Percentiles rank a stretch among this genome's conserved stretches.
phyloP scores from a whole-genome alignment of 2,113 vertebrate species.

The Felis chaus region DNA sequence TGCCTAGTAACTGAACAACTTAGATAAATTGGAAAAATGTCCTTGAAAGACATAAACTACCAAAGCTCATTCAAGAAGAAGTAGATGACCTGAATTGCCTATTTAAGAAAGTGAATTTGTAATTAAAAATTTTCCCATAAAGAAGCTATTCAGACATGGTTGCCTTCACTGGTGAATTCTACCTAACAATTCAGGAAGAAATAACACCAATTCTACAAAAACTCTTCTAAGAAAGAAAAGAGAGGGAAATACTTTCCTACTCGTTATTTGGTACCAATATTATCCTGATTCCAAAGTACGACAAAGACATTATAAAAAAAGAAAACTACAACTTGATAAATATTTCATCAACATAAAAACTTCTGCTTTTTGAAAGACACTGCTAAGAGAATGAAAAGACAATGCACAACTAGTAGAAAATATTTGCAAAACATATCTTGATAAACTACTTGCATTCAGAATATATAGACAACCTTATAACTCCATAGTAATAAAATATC shows the following conservation, averaged over 20 bases:
- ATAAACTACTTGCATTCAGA: background rate
- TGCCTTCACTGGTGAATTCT: background rate
- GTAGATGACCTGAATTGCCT: background rate
- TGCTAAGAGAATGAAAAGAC: background rate
- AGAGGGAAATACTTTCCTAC: background rate
- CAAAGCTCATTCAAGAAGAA: background rate
- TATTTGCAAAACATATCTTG: background rate
- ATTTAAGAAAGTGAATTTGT: background rate
- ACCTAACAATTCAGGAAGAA: background rate
- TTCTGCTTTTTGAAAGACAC: background rate
- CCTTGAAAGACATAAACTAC: background rate
- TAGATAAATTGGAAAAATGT: background rate
- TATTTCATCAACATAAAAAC: background rate
- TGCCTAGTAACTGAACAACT: background rate
- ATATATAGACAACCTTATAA: background rate
- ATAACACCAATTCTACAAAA: background rate
- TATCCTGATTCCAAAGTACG: background rate
- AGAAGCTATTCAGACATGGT: background rate
- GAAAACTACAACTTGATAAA: background rate
- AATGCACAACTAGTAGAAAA: background rate
- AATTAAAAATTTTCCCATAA: background rate
- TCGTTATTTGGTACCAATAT: background rate
- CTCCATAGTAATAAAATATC: background rate
- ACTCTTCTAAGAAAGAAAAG: background rate
- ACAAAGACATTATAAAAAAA: background rate